Conservation (phyloP, 1,140 invertebrate genomes). For the Scylla paramamosain region DNA sequence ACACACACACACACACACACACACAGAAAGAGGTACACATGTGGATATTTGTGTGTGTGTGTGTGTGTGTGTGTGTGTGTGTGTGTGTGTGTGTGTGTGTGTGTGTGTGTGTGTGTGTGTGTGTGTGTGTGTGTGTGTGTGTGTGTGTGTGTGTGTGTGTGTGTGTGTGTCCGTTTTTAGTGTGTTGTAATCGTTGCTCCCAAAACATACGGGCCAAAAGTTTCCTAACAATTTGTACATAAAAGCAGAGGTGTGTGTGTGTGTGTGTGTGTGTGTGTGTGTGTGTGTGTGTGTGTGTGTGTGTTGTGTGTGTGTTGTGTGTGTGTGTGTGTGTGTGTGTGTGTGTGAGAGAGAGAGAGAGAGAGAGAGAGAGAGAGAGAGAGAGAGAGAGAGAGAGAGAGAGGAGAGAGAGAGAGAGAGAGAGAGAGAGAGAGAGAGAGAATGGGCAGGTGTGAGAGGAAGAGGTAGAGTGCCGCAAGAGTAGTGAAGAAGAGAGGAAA, state of each 20-base stretch:
- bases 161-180: neutral
- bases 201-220: neutral
- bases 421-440: too few relatives aligned
- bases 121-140: too few relatives aligned
- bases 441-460: neutral
- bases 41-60: neutral
- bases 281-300: neutral
- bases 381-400: too few relatives aligned
- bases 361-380: too few relatives aligned
- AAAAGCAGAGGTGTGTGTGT: neutral
- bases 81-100: neutral
- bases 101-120: too few relatives aligned
- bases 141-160: too few relatives aligned
- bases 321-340: too few relatives aligned
- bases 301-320: neutral
- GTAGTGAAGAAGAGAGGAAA: neutral
- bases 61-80: slow-evolving; percentile 3
- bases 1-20: neutral
- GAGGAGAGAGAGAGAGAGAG: too few relatives aligned
- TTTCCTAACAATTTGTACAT: neutral
- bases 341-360: too few relatives aligned
- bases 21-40: neutral
- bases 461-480: neutral
- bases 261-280: slow-evolving; percentile 3
- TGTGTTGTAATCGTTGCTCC: neutral